A percentile compares a stretch with the other conserved stretches of the same genome.
Conservation (phyloP, 2,888 invertebrate genomes). For the Heliconius erato region DNA sequence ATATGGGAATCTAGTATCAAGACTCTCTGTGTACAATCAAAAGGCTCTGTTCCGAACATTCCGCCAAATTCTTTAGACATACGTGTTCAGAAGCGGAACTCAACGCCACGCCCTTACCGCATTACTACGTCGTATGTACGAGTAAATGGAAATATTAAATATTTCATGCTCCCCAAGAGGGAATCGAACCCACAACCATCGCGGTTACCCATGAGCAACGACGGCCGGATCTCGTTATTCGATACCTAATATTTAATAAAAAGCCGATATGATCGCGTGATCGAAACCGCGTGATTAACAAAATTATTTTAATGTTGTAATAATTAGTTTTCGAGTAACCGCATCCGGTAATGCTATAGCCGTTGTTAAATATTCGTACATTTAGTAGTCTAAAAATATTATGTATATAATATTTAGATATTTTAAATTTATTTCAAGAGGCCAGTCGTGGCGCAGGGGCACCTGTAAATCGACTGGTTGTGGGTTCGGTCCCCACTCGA, state of each 20-base stretch:
- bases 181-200: background rate
- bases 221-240: background rate
- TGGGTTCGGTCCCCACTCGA: too few relatives aligned
- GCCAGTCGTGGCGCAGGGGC: too few relatives aligned
- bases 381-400: background rate
- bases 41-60: too few relatives aligned
- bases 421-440: too few relatives aligned
- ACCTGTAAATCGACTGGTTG: too few relatives aligned
- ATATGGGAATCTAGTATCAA: too few relatives aligned
- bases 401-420: too few relatives aligned
- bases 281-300: constrained; percentile 14
- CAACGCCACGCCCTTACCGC: too few relatives aligned
- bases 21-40: too few relatives aligned
- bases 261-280: background rate
- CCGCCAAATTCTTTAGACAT: background rate
- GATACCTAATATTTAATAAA: background rate
- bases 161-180: background rate
- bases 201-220: background rate
- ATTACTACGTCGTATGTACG: background rate
- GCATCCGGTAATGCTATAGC: background rate
- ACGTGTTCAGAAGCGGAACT: background rate
- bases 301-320: background rate
- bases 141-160: background rate
- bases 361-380: background rate
- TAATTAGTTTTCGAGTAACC: constrained; percentile 12